A percentile compares a stretch with the other conserved stretches of the same genome.
Conservation (phyloP, 2,797 vertebrate species). For the Bradypodion ventrale region DNA sequence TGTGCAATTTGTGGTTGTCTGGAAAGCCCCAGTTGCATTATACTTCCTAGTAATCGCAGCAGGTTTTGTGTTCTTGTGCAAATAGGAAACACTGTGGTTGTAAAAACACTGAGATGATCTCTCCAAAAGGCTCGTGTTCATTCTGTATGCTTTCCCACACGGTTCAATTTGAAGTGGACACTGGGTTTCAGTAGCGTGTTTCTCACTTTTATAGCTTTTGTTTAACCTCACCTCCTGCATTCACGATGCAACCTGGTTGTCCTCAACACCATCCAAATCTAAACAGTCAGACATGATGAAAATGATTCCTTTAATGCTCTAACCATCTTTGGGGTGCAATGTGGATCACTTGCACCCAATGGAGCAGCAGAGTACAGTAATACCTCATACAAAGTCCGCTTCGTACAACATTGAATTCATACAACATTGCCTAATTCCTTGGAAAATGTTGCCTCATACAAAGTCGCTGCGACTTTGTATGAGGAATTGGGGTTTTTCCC, state of each 20-base stretch:
- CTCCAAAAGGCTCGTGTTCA: slow-evolving; percentile 46
- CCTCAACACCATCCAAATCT: background rate
- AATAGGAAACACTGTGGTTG: slow-evolving; percentile 64
- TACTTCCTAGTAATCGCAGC: slow-evolving; percentile 51
- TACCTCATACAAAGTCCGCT: too few relatives aligned
- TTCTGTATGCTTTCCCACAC: background rate
- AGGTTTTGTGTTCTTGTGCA: slow-evolving; percentile 50
- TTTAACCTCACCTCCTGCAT: background rate
- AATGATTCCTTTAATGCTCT: background rate
- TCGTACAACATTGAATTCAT: too few relatives aligned
- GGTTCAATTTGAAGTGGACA: background rate
- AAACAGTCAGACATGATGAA: background rate
- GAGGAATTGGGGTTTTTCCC: too few relatives aligned
- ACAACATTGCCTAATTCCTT: too few relatives aligned
- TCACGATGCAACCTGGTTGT: too few relatives aligned
- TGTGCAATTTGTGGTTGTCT: slow-evolving; percentile 46
- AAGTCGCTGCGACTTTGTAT: too few relatives aligned
- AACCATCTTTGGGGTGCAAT: background rate
- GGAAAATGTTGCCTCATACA: too few relatives aligned
- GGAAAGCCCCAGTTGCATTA: slow-evolving; percentile 56
- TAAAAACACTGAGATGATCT: slow-evolving; percentile 46
- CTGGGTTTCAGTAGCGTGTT: background rate
- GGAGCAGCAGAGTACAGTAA: too few relatives aligned
- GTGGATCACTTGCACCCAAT: background rate
- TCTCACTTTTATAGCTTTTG: background rate